A percentile compares a stretch with the other conserved stretches of the same genome.
These are phyloP conservation scores for Stercorarius parasiticus DNA, from an alignment of 2,113 vertebrate species.

Conservation along the genomic window DNA sequence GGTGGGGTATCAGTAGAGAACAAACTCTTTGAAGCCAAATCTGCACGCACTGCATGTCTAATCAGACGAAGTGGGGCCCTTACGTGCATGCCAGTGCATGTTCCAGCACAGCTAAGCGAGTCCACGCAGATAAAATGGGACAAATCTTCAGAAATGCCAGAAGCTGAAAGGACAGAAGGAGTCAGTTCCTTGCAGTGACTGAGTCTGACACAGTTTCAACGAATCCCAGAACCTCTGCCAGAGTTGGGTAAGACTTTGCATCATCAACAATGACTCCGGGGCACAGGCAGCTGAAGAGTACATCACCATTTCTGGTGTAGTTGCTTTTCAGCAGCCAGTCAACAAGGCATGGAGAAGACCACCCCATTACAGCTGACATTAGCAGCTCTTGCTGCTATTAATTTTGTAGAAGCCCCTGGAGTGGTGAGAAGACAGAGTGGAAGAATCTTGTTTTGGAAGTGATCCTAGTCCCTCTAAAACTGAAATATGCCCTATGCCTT, in stretches of 20 bases:
- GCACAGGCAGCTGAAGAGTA: background rate
- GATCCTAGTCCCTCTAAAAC: background rate
- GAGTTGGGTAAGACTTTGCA: background rate
- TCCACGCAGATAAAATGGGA: background rate
- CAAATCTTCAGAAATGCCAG: background rate
- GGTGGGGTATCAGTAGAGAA: background rate
- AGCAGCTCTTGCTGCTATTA: background rate
- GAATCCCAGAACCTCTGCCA: background rate
- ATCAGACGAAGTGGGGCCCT: background rate
- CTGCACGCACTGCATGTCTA: background rate
- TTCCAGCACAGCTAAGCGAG: background rate
- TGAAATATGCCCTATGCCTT: background rate
- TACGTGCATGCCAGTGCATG: fast-evolving
- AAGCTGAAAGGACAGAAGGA: background rate
- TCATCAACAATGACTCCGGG: background rate
- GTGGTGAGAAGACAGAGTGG: background rate
- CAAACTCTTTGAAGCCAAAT: background rate
- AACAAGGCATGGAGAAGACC: background rate
- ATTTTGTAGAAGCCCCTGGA: background rate
- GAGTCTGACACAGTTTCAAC: background rate
- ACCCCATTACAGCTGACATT: background rate
- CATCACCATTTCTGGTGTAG: background rate
- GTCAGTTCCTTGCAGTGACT: background rate
- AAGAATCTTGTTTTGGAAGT: background rate
- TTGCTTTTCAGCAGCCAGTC: background rate